phyloP scores from a whole-genome alignment of 2,797 vertebrate species.

The Micrastur ruficollis region DNA sequence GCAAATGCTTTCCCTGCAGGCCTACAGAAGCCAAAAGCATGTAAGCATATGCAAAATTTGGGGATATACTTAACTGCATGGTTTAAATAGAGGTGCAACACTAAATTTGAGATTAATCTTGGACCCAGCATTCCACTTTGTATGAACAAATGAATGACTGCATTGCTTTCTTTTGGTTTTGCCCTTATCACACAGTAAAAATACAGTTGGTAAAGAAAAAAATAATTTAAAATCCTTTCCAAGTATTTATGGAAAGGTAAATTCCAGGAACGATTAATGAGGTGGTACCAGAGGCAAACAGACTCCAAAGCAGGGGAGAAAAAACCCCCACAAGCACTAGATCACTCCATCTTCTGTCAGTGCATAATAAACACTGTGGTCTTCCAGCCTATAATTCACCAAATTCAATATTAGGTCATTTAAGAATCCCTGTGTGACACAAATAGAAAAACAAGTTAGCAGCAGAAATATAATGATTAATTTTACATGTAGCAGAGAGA shows the following conservation, averaged over 20 bases:
- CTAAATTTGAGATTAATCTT: not conserved
- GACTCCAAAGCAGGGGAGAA: not conserved
- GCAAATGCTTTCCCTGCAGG: constrained; percentile 32
- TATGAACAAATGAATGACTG: not conserved
- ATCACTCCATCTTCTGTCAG: not conserved
- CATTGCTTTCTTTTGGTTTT: not conserved
- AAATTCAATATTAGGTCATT: constrained; percentile 44
- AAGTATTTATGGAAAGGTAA: constrained; percentile 28
- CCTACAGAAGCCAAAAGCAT: not conserved
- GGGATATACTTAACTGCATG: not conserved
- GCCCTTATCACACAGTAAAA: not conserved
- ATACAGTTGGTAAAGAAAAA: not conserved
- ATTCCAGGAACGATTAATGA: constrained; percentile 16
- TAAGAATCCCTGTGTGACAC: constrained; percentile 30
- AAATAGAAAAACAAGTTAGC: not conserved
- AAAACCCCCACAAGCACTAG: not conserved
- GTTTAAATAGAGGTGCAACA: not conserved
- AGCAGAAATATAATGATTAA: constrained; percentile 4
- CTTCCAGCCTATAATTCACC: not conserved
- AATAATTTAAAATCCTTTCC: not conserved
- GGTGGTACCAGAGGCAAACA: not conserved
- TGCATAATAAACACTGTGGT: constrained; percentile 7
- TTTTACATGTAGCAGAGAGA: constrained; percentile 4
- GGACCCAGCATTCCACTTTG: not conserved
- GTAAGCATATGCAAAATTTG: not conserved